Percentiles rank a stretch among this genome's conserved stretches.
These are phyloP conservation scores for Paracentrotus lividus DNA, from an alignment of 53 echinoderm and acorn worm genomes.

Conservation along the genomic window DNA sequence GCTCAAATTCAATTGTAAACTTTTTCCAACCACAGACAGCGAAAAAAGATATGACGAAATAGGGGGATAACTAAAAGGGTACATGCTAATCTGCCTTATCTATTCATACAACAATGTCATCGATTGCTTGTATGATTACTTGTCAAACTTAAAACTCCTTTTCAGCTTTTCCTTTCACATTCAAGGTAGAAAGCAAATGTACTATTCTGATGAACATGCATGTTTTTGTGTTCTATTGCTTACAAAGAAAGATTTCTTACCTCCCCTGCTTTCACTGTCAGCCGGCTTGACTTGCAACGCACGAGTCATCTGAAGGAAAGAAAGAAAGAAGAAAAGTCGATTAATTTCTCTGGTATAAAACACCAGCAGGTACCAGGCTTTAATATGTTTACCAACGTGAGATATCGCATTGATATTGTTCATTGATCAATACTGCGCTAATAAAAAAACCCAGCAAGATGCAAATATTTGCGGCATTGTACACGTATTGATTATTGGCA, in stretches of 20 bases:
- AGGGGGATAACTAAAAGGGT: neutral
- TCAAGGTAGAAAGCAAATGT: neutral
- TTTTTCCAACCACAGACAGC: neutral
- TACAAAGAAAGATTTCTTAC: constrained; percentile 64
- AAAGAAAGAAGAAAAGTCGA: constrained; percentile 32
- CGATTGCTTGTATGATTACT: neutral
- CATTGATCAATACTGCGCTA: constrained; percentile 27
- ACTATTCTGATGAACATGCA: neutral
- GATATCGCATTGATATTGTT: neutral
- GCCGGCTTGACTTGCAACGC: constrained; percentile 98
- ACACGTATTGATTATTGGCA: constrained; percentile 43
- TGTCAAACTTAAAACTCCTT: neutral
- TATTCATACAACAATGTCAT: neutral
- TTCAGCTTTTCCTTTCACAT: neutral
- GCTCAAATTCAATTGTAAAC: constrained; percentile 1
- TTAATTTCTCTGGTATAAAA: neutral
- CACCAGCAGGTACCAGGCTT: neutral
- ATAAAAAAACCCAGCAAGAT: constrained; percentile 48
- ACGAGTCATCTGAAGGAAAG: constrained; percentile 91
- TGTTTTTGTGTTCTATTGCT: neutral
- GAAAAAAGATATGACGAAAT: neutral
- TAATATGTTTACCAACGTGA: constrained; percentile 42
- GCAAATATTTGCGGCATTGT: constrained; percentile 55
- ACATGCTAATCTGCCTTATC: neutral
- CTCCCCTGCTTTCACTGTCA: constrained; percentile 98